These are phyloP conservation scores for Latrodectus hesperus DNA, from an alignment of 2,888 invertebrate genomes.

Conservation along the genomic window DNA sequence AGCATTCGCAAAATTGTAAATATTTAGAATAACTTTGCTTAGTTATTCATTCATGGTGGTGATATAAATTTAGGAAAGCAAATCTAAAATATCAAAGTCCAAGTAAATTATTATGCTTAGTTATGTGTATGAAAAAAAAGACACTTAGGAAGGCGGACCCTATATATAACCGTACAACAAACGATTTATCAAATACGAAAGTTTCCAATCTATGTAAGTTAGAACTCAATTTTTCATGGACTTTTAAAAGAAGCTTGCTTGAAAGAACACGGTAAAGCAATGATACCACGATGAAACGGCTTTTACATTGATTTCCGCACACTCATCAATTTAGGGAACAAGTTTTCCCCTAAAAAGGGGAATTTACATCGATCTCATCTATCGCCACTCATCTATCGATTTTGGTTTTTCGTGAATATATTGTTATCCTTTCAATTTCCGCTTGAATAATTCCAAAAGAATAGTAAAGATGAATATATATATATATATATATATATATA, in stretches of 20 bases:
- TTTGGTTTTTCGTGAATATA: background rate
- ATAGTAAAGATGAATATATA: too few species aligned
- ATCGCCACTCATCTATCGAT: slow-evolving; percentile 37
- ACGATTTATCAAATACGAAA: slow-evolving; percentile 53
- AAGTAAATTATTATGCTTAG: slow-evolving; percentile 35
- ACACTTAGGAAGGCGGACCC: background rate
- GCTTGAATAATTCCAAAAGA: too few species aligned
- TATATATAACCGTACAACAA: slow-evolving; percentile 37
- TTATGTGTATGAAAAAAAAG: slow-evolving; percentile 13
- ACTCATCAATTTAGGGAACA: slow-evolving; percentile 41
- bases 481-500: too few species aligned
- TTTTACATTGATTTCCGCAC: slow-evolving; percentile 35
- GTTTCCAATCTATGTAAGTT: slow-evolving; percentile 52
- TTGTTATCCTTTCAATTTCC: too few species aligned
- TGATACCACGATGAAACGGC: slow-evolving; percentile 40
- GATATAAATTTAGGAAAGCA: background rate
- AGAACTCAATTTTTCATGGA: slow-evolving; percentile 61
- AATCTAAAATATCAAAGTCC: slow-evolving; percentile 1
- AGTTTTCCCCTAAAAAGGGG: slow-evolving; percentile 33
- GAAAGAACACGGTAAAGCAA: slow-evolving; percentile 27
- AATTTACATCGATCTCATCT: slow-evolving; percentile 44
- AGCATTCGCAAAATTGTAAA: too few species aligned
- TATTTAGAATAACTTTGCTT: too few species aligned
- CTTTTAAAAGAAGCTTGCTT: slow-evolving; percentile 38
- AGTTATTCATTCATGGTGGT: too few species aligned